Percentiles rank a stretch among this genome's conserved stretches.
phyloP scores from a whole-genome alignment of 2,888 invertebrate species.

The Cistogaster globosa region DNA sequence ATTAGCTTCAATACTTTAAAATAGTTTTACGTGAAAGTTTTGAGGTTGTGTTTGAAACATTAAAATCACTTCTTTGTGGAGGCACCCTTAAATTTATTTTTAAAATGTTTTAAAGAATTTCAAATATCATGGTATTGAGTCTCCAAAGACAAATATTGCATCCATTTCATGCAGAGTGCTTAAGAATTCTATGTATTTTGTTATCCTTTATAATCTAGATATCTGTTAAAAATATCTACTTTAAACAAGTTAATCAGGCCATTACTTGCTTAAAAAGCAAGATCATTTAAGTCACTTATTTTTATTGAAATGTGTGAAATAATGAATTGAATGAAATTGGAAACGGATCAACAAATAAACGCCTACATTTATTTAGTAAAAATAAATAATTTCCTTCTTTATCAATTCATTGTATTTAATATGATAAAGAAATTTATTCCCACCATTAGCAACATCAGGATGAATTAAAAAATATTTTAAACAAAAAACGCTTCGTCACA shows the following conservation, averaged over 20 bases:
- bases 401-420: slow-evolving; percentile 27
- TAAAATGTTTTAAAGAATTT: too few relatives aligned
- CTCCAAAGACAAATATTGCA: too few relatives aligned
- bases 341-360: slow-evolving; percentile 65
- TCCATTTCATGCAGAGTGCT: too few relatives aligned
- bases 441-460: slow-evolving; percentile 20
- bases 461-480: slow-evolving; percentile 71
- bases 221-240: not conserved
- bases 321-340: slow-evolving; percentile 49
- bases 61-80: too few relatives aligned
- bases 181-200: too few relatives aligned
- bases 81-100: too few relatives aligned
- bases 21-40: too few relatives aligned
- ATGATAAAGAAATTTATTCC: slow-evolving; percentile 51
- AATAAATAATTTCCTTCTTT: slow-evolving; percentile 5
- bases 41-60: too few relatives aligned
- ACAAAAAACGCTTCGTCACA: slow-evolving; percentile 70
- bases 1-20: too few relatives aligned
- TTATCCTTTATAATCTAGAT: too few relatives aligned
- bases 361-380: slow-evolving; percentile 31
- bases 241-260: not conserved
- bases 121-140: too few relatives aligned
- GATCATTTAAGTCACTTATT: slow-evolving; percentile 28
- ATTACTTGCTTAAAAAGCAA: slow-evolving; percentile 14
- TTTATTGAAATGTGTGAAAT: slow-evolving; percentile 62